phyloP scores from a whole-genome alignment of 1,140 invertebrate species.

The Zaprionus tsacasi region DNA sequence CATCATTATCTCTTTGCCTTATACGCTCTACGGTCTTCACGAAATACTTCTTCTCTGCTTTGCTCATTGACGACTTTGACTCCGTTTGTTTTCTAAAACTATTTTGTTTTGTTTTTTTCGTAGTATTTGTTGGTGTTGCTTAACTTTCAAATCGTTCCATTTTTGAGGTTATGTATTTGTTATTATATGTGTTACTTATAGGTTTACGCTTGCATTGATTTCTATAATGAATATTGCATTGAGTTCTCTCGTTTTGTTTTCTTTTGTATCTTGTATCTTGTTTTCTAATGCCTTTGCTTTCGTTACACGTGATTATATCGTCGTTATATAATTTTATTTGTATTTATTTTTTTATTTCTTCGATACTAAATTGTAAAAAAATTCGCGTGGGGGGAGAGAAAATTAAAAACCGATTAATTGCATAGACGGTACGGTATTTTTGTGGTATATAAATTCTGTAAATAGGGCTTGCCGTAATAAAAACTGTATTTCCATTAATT shows the following conservation, averaged over 20 bases:
- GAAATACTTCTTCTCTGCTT: conserved; percentile 7
- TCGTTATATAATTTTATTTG: conserved; percentile 31
- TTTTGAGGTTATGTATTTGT: conserved; percentile 55
- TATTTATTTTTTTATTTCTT: conserved; percentile 17
- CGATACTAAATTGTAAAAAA: conserved; percentile 61
- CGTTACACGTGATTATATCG: conserved; percentile 64
- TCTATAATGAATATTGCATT: conserved; percentile 73
- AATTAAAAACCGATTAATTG: conserved; percentile 73
- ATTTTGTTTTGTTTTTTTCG: conserved; percentile 3
- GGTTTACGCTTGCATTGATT: conserved; percentile 67
- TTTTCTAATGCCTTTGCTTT: conserved; percentile 55
- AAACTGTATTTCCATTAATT: conserved; percentile 34
- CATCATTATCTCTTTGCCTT: conserved; percentile 27
- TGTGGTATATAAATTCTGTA: conserved; percentile 68
- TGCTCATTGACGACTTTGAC: conserved; percentile 53
- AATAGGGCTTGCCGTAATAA: conserved; percentile 67
- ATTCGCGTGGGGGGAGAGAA: conserved; percentile 56
- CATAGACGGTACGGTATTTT: conserved; percentile 12
- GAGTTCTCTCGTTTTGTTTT: conserved; percentile 26
- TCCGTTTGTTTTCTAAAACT: conserved; percentile 6
- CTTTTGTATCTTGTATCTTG: conserved; percentile 36
- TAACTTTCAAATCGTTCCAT: conserved; percentile 16
- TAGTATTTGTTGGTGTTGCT: conserved; percentile 16
- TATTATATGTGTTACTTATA: conserved; percentile 48
- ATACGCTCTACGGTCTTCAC: conserved; percentile 5